Conservation (phyloP, 1,140 invertebrate genomes). For the Atopsyche davidsoni region DNA sequence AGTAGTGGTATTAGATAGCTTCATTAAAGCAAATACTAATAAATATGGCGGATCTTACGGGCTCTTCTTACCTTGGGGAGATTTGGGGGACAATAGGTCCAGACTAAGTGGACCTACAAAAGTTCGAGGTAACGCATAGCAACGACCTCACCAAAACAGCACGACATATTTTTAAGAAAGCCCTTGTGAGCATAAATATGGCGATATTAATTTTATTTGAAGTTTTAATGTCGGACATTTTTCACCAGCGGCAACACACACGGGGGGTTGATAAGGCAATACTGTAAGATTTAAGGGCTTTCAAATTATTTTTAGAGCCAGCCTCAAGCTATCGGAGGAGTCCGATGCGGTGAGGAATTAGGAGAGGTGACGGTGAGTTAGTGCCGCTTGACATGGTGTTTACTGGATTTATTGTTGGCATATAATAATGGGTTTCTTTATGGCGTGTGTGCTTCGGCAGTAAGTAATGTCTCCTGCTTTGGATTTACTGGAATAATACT, state of each 20-base stretch:
- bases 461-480: background rate
- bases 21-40: too few species aligned
- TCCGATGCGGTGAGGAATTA: background rate
- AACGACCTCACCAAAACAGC: too few species aligned
- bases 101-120: too few species aligned
- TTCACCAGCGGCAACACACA: conserved; percentile 11
- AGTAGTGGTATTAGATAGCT: too few species aligned
- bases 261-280: conserved; percentile 2
- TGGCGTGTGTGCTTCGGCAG: background rate
- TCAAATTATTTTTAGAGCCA: conserved; percentile 16
- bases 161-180: too few species aligned
- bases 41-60: too few species aligned
- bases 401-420: conserved; percentile 1
- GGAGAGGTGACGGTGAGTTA: conserved; percentile 4
- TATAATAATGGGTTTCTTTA: background rate
- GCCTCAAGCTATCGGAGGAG: background rate
- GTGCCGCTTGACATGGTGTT: background rate
- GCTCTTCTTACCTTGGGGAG: too few species aligned
- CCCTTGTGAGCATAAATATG: conserved; percentile 18
- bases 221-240: conserved; percentile 21
- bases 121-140: too few species aligned
- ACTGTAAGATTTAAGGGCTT: conserved; percentile 16
- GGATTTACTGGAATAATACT: background rate
- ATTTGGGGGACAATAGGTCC: too few species aligned
- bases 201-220: conserved; percentile 29